These are phyloP conservation scores for Drosophila austrosaltans DNA, from an alignment of 2,888 invertebrate genomes.

Conservation along the genomic window DNA sequence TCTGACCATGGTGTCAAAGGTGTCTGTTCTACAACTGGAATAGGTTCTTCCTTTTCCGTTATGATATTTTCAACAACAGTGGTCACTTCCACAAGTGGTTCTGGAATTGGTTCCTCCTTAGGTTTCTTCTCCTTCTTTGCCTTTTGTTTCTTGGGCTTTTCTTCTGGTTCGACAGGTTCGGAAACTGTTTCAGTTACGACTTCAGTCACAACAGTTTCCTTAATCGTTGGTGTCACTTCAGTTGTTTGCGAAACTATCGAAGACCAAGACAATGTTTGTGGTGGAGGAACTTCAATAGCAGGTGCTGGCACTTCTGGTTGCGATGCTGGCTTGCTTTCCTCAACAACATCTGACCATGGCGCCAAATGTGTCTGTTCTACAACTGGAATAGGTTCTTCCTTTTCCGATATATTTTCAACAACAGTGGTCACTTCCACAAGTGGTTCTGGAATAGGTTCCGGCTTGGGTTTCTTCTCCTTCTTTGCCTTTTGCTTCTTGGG, in stretches of 20 bases:
- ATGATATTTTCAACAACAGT: background rate
- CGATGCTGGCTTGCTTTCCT: background rate
- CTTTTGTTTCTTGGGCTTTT: constrained; percentile 41
- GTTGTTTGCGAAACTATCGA: background rate
- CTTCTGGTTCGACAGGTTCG: constrained; percentile 16
- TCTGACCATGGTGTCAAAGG: background rate
- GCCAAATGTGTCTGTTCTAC: constrained; percentile 24
- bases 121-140: constrained; percentile 45
- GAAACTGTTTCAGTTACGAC: background rate
- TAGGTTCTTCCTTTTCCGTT: background rate
- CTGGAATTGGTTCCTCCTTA: constrained; percentile 19
- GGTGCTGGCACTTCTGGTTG: background rate
- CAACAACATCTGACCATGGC: constrained; percentile 23
- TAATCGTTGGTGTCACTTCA: background rate
- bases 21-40: background rate
- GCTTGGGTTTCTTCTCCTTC: constrained; percentile 28
- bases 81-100: constrained; percentile 10
- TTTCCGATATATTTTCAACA: background rate
- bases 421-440: background rate
- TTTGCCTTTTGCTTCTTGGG: constrained; percentile 35
- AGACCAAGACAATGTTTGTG: background rate
- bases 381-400: background rate
- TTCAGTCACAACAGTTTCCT: constrained; percentile 4
- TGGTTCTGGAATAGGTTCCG: background rate
- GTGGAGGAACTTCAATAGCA: background rate